phyloP scores from a whole-genome alignment of 2,113 vertebrate species.

The Pipa parva region DNA sequence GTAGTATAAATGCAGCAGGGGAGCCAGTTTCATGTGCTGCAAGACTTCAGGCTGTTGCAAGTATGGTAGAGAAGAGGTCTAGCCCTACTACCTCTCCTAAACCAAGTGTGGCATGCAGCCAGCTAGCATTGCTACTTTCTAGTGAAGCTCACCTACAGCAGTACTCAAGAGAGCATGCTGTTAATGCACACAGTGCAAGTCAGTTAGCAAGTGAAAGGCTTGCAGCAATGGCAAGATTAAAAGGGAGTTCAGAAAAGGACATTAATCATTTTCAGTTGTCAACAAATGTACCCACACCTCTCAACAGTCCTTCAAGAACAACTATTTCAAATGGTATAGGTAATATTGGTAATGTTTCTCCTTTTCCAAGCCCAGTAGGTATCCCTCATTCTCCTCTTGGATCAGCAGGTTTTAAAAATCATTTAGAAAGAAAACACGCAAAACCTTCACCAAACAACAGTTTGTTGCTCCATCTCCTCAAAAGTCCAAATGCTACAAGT shows the following conservation, averaged over 20 bases:
- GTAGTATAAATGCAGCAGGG: slow-evolving; percentile 62
- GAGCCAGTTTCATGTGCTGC: slow-evolving; percentile 87
- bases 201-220: slow-evolving; percentile 90
- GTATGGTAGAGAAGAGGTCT: slow-evolving; percentile 87
- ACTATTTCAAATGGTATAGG: slow-evolving; percentile 61
- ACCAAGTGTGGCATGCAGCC: slow-evolving; percentile 93
- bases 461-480: slow-evolving; percentile 88
- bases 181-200: slow-evolving; percentile 88
- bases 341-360: slow-evolving; percentile 64
- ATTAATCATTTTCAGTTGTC: slow-evolving; percentile 61
- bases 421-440: slow-evolving; percentile 69
- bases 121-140: slow-evolving; percentile 90
- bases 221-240: slow-evolving; percentile 86
- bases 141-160: slow-evolving; percentile 96
- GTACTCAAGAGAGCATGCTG: slow-evolving; percentile 91
- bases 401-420: slow-evolving; percentile 70
- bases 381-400: slow-evolving; percentile 61
- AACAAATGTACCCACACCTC: slow-evolving; percentile 70
- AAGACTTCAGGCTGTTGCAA: slow-evolving; percentile 88
- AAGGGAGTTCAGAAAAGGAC: slow-evolving; percentile 78
- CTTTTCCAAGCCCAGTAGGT: slow-evolving; percentile 64
- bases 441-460: slow-evolving; percentile 87
- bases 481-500: slow-evolving; percentile 86
- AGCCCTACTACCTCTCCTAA: slow-evolving; percentile 90
- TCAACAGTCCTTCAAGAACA: slow-evolving; percentile 74